A percentile compares a stretch with the other conserved stretches of the same genome.
Conservation (phyloP, 1,140 invertebrate species). For the Conus betulinus region DNA sequence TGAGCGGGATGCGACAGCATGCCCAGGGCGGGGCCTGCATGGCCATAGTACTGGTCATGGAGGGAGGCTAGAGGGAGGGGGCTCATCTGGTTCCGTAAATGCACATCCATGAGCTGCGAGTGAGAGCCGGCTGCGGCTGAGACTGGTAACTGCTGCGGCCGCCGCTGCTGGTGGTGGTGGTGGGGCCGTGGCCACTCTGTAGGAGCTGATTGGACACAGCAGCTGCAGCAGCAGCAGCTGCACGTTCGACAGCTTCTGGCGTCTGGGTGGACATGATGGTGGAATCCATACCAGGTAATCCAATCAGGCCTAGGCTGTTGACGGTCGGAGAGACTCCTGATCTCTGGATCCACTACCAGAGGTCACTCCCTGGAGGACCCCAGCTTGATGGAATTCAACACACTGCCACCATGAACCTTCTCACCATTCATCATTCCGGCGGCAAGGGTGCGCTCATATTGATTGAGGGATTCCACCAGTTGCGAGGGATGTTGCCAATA, state of each 20-base stretch:
- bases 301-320: conserved; percentile 24
- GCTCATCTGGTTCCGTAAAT: not conserved
- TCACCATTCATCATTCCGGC: not conserved
- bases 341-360: not conserved
- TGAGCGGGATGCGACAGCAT: conserved; percentile 44
- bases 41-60: conserved; percentile 40
- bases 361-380: not conserved
- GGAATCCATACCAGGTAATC: conserved; percentile 14
- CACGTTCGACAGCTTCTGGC: not conserved
- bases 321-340: not conserved
- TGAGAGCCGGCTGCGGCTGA: not conserved
- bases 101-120: not conserved
- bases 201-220: conserved; percentile 36
- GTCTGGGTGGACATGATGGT: conserved; percentile 7
- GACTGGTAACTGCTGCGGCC: not conserved
- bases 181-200: conserved; percentile 25
- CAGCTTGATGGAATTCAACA: not conserved
- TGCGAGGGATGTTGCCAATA: conserved; percentile 18
- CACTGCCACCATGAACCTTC: not conserved
- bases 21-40: conserved; percentile 13
- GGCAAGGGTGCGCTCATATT: conserved; percentile 27
- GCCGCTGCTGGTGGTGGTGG: conserved; percentile 26
- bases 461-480: conserved; percentile 28
- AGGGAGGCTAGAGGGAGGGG: not conserved
- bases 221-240: conserved; percentile 22